Evolutionary conservation across 2,888 invertebrate species (phyloP).

Genomic region (Eremobia ochroleuca): DNA sequence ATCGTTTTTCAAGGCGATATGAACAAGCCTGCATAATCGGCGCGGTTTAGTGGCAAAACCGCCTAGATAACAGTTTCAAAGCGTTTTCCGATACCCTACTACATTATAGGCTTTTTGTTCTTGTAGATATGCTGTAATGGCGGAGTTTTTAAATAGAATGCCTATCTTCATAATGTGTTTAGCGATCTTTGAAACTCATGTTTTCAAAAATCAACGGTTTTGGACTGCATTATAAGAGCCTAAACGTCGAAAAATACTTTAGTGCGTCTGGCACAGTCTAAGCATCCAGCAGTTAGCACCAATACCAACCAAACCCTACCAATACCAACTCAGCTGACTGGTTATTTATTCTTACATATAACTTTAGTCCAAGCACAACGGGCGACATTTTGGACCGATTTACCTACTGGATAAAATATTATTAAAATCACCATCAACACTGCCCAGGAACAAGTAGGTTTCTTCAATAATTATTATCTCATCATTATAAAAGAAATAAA

Average conservation of each 20-base stretch:
- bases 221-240: background rate
- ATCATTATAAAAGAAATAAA: too few relatives aligned
- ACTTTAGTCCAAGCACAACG: background rate
- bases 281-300: background rate
- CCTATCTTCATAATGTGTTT: slow-evolving; percentile 15
- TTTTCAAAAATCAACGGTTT: background rate
- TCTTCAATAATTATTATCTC: background rate
- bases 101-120: slow-evolving; percentile 22
- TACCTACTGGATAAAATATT: background rate
- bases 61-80: slow-evolving; percentile 54
- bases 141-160: slow-evolving; percentile 10
- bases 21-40: slow-evolving; percentile 55
- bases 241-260: background rate
- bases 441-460: too few relatives aligned
- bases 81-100: slow-evolving; percentile 53
- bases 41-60: slow-evolving; percentile 31
- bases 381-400: background rate
- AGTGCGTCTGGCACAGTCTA: background rate
- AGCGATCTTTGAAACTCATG: background rate
- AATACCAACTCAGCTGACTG: background rate
- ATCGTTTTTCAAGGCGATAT: slow-evolving; percentile 50
- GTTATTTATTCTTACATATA: background rate
- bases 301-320: background rate
- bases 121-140: background rate
- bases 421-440: background rate